Conservation (phyloP, 1,140 invertebrate species). For the Eufriesea mexicana region DNA sequence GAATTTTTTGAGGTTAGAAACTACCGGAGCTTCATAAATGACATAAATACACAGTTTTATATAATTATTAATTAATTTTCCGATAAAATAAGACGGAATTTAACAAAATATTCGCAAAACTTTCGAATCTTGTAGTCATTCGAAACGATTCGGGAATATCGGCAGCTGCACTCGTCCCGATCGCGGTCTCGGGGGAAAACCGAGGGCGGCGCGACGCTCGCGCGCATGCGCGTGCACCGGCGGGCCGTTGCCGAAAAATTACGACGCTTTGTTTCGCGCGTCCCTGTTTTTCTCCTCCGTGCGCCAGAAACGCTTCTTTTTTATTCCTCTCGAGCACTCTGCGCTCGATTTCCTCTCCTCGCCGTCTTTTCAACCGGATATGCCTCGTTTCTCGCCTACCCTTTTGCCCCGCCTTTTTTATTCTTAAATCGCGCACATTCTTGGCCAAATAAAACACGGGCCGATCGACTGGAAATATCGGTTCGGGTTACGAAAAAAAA, state of each 20-base stretch:
- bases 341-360: slow-evolving; percentile 32
- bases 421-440: neutral
- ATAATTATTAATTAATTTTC: too few species aligned
- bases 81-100: too few species aligned
- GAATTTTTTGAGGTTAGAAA: too few species aligned
- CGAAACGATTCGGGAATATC: neutral
- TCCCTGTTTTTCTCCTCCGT: slow-evolving; percentile 15
- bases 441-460: too few species aligned
- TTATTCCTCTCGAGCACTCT: neutral
- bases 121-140: neutral
- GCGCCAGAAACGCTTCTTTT: slow-evolving; percentile 6
- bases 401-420: too few species aligned
- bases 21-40: too few species aligned
- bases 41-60: too few species aligned
- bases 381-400: neutral
- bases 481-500: too few species aligned
- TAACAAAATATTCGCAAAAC: neutral
- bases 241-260: slow-evolving; percentile 38
- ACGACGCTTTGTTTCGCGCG: slow-evolving; percentile 45
- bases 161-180: neutral
- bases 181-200: slow-evolving; percentile 5
- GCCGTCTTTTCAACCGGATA: neutral
- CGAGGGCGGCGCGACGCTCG: too few species aligned
- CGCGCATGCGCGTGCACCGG: slow-evolving; percentile 1
- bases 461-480: too few species aligned